Conservation (phyloP, 2,797 vertebrate genomes). For the Eutrigla gurnardus region DNA sequence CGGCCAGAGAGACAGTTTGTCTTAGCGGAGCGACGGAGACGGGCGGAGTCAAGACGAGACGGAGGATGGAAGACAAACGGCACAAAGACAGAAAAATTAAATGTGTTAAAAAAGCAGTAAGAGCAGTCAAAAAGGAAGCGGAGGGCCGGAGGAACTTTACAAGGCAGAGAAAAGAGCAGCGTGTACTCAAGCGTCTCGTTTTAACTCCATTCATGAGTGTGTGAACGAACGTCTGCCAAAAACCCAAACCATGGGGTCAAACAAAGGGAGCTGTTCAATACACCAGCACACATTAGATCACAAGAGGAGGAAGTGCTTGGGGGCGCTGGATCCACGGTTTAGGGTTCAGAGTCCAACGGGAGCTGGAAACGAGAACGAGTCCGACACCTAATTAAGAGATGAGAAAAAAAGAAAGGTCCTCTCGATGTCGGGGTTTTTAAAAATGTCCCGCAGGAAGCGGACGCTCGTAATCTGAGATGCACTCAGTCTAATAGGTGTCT, state of each 20-base stretch:
- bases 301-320: constrained; percentile 22
- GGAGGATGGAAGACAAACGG: constrained; percentile 8
- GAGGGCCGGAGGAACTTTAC: constrained; percentile 15
- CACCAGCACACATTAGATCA: constrained; percentile 14
- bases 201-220: constrained; percentile 28
- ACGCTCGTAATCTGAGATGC: neutral
- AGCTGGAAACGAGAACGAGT: neutral
- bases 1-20: constrained; percentile 45
- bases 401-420: neutral
- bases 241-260: constrained; percentile 1
- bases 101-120: neutral
- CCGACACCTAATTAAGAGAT: neutral
- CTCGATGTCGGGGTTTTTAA: neutral
- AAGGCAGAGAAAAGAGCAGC: constrained; percentile 27
- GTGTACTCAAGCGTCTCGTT: constrained; percentile 38
- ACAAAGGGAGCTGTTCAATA: constrained; percentile 40
- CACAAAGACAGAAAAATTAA: neutral
- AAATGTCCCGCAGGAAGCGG: constrained; percentile 14
- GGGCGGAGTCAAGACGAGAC: neutral
- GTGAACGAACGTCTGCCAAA: constrained; percentile 33
- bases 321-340: neutral
- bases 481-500: constrained; percentile 22
- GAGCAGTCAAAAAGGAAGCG: neutral
- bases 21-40: constrained; percentile 13
- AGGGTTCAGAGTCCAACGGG: neutral